Base-by-base conservation (phyloP, 2,797 vertebrate genomes). In the Momotus momota region DNA sequence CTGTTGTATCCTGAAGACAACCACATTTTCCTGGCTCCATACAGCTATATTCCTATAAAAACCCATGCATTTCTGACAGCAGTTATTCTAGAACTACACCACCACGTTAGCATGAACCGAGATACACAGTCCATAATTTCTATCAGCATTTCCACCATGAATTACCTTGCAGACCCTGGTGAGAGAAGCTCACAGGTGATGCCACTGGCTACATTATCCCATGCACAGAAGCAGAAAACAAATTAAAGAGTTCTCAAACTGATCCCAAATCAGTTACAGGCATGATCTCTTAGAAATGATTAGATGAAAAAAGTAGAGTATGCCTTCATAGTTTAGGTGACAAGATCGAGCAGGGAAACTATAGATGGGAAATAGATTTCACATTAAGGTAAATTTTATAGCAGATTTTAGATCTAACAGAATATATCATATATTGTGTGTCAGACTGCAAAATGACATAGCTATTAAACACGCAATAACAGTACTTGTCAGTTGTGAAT, bases 381-480 rank as follows among this genome's bases (percentile, higher is more conserved):
- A 91, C 22, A 29, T 11, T 38, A 83, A 70, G 49, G 45, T 65
- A 87, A 93, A 48, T 93, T 85, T 93, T 66, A 80, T 3, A 67
- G 41, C 5, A 38, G 33, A 29, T 92, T 79, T 89, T 31, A 73
- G 14, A 70, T 49, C 19, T 82, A 82, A 49, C 17, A 26, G 22
- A 75, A 41, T 40, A 25, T 73, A 87, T 67, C 29, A 20, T n/a
- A 45, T 1, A 81, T 16, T 4, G 10, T 62, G 10, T 62, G 29
- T 38, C 66, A 87, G 79, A 23, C 57, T 23, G 26, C 52, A 92
- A 95, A 95, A 13, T 57, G 41, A 82, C 38, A 75, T 25, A 77
- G 64, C 66, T 94, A 92, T 70, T 94, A 95, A 95, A 84, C 40
- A 87, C 31, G 55, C 74, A 61, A 9, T 57, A 86, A 54, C 41